Conservation (phyloP, 2,888 invertebrate genomes). For the Stegana nigrithorax region DNA sequence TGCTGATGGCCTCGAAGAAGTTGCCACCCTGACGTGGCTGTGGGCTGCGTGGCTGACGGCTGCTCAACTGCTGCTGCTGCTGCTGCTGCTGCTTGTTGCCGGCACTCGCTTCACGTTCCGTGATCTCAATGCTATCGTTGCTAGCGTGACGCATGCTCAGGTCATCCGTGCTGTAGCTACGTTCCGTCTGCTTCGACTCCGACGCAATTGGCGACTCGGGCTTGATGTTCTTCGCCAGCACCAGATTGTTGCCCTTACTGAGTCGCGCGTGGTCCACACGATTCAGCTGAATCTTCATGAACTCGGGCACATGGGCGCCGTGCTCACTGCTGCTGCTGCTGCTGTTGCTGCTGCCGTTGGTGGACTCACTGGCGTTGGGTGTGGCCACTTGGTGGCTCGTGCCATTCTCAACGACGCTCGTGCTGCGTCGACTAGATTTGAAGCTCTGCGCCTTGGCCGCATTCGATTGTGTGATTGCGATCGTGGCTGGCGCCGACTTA, state of each 20-base stretch:
- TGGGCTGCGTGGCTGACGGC: slow-evolving; percentile 5
- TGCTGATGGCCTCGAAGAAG: slow-evolving; percentile 40
- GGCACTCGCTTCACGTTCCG: slow-evolving; percentile 31
- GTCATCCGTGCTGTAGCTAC: slow-evolving; percentile 56
- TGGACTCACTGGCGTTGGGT: neutral
- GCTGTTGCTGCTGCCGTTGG: slow-evolving; percentile 5
- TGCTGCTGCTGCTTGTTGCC: neutral
- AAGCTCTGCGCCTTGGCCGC: slow-evolving; percentile 23
- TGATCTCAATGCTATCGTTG: slow-evolving; percentile 69
- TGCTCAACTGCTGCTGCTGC: neutral
- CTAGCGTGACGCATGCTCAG: slow-evolving; percentile 66
- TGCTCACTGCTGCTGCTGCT: slow-evolving; percentile 6
- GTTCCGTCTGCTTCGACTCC: slow-evolving; percentile 35
- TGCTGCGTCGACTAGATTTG: slow-evolving; percentile 48
- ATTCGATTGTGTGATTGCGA: slow-evolving; percentile 24
- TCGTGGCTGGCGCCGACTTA: slow-evolving; percentile 36
- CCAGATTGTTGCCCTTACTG: slow-evolving; percentile 71
- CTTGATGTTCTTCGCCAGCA: slow-evolving; percentile 73
- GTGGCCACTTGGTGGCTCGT: no score
- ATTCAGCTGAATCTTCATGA: slow-evolving; percentile 78
- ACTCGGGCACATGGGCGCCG: slow-evolving; percentile 72
- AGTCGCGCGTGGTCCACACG: slow-evolving; percentile 76
- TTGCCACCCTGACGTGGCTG: slow-evolving; percentile 41
- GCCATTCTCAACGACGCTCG: slow-evolving; percentile 43
- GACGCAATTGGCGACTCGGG: slow-evolving; percentile 24